Percentiles rank a stretch among this genome's conserved stretches.
phyloP scores from a whole-genome alignment of 1,140 invertebrate species.

The Colletes latitarsis region DNA sequence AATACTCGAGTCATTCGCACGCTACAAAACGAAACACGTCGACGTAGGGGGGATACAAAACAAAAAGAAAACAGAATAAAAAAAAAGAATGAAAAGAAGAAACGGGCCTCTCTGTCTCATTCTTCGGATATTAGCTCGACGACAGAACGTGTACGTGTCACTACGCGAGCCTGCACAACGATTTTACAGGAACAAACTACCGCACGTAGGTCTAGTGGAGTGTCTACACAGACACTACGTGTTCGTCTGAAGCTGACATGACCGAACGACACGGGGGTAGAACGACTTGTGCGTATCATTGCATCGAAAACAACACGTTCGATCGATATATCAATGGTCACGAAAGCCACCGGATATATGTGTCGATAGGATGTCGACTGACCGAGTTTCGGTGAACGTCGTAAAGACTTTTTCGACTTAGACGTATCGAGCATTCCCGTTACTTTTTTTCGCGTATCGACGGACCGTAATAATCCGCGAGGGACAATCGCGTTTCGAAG shows the following conservation, averaged over 20 bases:
- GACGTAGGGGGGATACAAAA: slow-evolving; percentile 17
- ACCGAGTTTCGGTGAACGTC: slow-evolving; percentile 11
- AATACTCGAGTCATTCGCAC: slow-evolving; percentile 59
- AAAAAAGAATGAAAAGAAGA: slow-evolving; percentile 18
- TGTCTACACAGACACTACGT: slow-evolving; percentile 69
- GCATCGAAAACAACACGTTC: slow-evolving; percentile 27
- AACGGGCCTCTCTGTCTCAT: slow-evolving; percentile 45
- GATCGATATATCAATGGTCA: slow-evolving; percentile 34
- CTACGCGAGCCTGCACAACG: slow-evolving; percentile 68
- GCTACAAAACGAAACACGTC: slow-evolving; percentile 50
- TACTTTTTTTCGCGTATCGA: neutral
- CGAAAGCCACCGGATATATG: neutral
- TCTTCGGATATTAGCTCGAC: slow-evolving; percentile 45
- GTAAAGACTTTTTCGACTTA: neutral
- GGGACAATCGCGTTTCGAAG: neutral
- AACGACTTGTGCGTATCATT: slow-evolving; percentile 28
- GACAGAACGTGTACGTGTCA: slow-evolving; percentile 63
- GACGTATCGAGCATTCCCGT: neutral
- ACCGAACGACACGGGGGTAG: slow-evolving; percentile 70
- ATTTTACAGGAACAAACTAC: slow-evolving; percentile 72
- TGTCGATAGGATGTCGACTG: slow-evolving; percentile 36
- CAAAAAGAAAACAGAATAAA: slow-evolving; percentile 17
- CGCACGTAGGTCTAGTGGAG: slow-evolving; percentile 67
- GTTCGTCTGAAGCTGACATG: slow-evolving; percentile 72
- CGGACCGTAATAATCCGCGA: neutral